These are phyloP conservation scores for Ametastegia equiseti DNA, from an alignment of 2,888 invertebrate species.

Conservation along the genomic window DNA sequence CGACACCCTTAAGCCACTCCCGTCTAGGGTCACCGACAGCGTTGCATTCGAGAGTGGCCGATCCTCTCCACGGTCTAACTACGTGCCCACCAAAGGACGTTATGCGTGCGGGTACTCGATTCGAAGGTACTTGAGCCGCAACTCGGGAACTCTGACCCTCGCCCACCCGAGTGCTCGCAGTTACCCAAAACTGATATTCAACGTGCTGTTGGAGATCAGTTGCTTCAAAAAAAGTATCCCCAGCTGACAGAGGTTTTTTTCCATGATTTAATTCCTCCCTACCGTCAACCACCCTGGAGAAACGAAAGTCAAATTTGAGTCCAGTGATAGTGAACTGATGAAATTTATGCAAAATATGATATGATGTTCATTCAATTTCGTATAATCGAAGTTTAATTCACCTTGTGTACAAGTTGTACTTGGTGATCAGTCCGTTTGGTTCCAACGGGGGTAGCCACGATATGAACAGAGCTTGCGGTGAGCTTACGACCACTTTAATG, in stretches of 20 bases:
- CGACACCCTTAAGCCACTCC: conserved; percentile 81
- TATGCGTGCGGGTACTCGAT: conserved; percentile 83
- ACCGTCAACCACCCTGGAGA: conserved; percentile 81
- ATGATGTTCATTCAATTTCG: neutral
- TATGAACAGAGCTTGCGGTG: conserved; percentile 85
- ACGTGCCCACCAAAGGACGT: conserved; percentile 84
- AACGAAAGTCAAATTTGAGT: too few species aligned
- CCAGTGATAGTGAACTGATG: neutral
- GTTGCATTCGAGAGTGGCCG: conserved; percentile 81
- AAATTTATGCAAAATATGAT: neutral
- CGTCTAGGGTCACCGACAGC: conserved; percentile 83
- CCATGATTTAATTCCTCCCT: conserved; percentile 84
- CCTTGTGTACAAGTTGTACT: conserved; percentile 85
- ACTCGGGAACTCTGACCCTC: conserved; percentile 86
- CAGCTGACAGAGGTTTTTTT: conserved; percentile 82
- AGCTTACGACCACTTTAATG: conserved; percentile 88
- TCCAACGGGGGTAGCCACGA: conserved; percentile 88
- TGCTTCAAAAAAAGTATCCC: conserved; percentile 82
- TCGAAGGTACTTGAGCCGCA: conserved; percentile 82
- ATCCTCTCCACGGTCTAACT: conserved; percentile 83
- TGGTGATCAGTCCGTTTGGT: conserved; percentile 87
- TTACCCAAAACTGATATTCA: conserved; percentile 89
- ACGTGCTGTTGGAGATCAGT: conserved; percentile 83
- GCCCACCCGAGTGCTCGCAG: conserved; percentile 86
- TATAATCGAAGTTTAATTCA: conserved; percentile 55